Base-by-base conservation (phyloP, 2,888 invertebrate genomes). In the Ypsolopha sequella region DNA sequence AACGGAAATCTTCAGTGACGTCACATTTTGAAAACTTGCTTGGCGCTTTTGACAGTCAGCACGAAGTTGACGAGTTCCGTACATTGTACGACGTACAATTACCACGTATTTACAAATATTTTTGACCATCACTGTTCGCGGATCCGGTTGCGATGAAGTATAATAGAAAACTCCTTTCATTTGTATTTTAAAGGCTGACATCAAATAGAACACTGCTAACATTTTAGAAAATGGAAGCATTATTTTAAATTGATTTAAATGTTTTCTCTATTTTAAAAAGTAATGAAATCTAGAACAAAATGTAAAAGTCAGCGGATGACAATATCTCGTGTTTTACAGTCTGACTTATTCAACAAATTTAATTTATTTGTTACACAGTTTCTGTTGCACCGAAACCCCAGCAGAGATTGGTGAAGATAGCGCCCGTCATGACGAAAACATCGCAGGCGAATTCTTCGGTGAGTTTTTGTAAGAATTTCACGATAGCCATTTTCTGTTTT, bases 331-430 rank as follows among this genome's bases (percentile, higher is more conserved):
- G 10, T 39, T 41, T 9, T 36, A 24, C 6, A 39, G 2, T 52
- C 14, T 7, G n/a, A n/a, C n/a, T n/a, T 8, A 24, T 48, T 43
- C 7, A 33, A 34, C 10, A 10, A 48, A 50, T 47, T 24, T 43
- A 50, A 49, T 34, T 36, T 48, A 9, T 53, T 41, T 50, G 13
- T 53, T 53, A 24, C 2, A 24, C 24, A 24, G 35, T 52, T 54
- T 39, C 24, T 66, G 70, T 65, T 57, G 55, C 66, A 10, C 36
- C 65, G 38, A 79, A 74, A 55, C 63, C 73, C 33, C 71, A 68
- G 53, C 80, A 77, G 56, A 81, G 77, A 58, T 61, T 85, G 50
- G 76, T 85, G 58, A 63, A 76, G 60, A 77, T 85, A 65, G 80
- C 82, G 39, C 81, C 84, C 1, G 59, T 74, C 6, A 55, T 61